Evolutionary conservation across 2,888 invertebrate species (phyloP).

Genomic region (Clivina fossor): DNA sequence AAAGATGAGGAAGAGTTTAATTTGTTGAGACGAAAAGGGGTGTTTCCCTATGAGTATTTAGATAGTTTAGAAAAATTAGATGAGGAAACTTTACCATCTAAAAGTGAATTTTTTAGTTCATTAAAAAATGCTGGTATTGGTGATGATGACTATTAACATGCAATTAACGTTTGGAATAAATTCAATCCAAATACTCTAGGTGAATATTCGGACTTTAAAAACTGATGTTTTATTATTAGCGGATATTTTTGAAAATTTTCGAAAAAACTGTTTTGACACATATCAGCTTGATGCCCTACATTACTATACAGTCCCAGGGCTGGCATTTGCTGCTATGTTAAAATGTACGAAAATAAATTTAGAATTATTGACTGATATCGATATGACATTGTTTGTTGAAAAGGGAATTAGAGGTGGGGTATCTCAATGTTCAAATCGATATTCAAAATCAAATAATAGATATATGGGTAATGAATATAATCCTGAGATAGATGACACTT

Average conservation of each 20-base stretch:
- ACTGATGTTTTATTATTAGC: constrained; percentile 44
- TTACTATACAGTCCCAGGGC: constrained; percentile 46
- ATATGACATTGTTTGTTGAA: constrained; percentile 46
- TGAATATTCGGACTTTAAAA: constrained; percentile 46
- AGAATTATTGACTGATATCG: constrained; percentile 47
- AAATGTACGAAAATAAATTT: constrained; percentile 45
- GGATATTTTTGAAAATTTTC: constrained; percentile 47
- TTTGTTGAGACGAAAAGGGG: constrained; percentile 38
- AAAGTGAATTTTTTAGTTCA: constrained; percentile 40
- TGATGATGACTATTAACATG: constrained; percentile 45
- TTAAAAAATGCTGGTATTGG: constrained; percentile 39
- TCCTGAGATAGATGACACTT: constrained; percentile 36
- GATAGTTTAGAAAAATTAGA: constrained; percentile 40
- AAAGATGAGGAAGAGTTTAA: constrained; percentile 26
- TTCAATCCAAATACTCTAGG: constrained; percentile 45
- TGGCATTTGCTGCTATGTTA: constrained; percentile 48
- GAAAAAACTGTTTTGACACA: constrained; percentile 40
- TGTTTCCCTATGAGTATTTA: constrained; percentile 45
- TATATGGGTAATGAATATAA: constrained; percentile 45
- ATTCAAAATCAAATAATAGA: constrained; percentile 47
- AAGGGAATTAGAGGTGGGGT: constrained; percentile 45
- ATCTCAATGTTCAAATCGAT: constrained; percentile 43
- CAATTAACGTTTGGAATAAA: constrained; percentile 44
- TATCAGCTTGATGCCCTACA: constrained; percentile 44
- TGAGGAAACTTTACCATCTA: constrained; percentile 41